A percentile compares a stretch with the other conserved stretches of the same genome.
These are phyloP conservation scores for Globia sparganii DNA, from an alignment of 2,888 invertebrate species.

Conservation along the genomic window DNA sequence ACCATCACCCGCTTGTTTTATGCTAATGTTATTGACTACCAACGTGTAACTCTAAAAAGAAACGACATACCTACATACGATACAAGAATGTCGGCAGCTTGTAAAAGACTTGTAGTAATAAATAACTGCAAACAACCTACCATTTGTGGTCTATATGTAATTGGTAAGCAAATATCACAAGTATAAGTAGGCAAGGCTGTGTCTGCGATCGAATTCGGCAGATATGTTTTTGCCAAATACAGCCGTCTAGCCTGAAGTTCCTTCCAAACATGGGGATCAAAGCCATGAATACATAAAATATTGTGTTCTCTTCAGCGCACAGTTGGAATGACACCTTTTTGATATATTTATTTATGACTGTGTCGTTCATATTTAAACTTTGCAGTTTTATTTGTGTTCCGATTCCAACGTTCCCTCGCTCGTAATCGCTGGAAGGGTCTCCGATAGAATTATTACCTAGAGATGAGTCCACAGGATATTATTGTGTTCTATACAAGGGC, in stretches of 20 bases:
- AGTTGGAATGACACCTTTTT: conserved; percentile 12
- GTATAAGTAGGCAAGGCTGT: conserved; percentile 54
- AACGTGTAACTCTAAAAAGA: conserved; percentile 3
- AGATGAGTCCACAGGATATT: conserved; percentile 35
- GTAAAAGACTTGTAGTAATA: conserved; percentile 43
- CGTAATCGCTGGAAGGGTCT: conserved; percentile 50
- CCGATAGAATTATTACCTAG: conserved; percentile 48
- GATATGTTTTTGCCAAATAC: conserved; percentile 57
- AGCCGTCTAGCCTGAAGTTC: conserved; percentile 23
- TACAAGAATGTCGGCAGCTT: conserved; percentile 33
- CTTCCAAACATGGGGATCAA: conserved; percentile 41
- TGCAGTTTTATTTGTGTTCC: conserved; percentile 63
- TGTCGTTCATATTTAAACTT: conserved; percentile 62
- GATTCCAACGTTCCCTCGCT: conserved; percentile 51
- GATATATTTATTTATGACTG: conserved; percentile 25
- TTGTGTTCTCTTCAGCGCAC: conserved; percentile 7
- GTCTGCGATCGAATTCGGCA: conserved; percentile 33
- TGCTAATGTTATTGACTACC: conserved; percentile 27
- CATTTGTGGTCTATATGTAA: conserved; percentile 54
- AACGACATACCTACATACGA: conserved; percentile 6
- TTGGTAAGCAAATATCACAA: conserved; percentile 51
- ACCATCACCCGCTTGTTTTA: conserved; percentile 10
- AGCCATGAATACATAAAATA: conserved; percentile 34
- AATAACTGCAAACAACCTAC: conserved; percentile 39
- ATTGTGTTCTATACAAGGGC: conserved; percentile 41